These are phyloP conservation scores for Hyaena hyaena DNA, from an alignment of 2,113 vertebrate genomes.

Conservation along the genomic window DNA sequence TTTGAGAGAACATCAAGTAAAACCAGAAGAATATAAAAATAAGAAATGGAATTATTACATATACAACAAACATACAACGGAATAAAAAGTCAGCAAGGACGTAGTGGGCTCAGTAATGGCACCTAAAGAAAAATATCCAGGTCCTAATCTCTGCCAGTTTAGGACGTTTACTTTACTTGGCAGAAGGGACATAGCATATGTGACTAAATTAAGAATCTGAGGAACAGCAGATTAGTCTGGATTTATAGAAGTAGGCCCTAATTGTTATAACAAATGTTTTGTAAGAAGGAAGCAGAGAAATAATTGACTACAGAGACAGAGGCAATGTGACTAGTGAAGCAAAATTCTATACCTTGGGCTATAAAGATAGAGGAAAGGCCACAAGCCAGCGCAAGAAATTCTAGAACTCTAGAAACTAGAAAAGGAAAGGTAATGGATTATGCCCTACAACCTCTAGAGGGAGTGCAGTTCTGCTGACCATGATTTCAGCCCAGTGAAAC, in stretches of 20 bases:
- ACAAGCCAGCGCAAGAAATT: background rate
- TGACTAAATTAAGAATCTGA: background rate
- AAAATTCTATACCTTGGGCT: slow-evolving; percentile 12
- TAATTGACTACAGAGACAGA: slow-evolving; percentile 41
- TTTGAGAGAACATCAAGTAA: background rate
- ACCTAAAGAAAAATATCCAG: background rate
- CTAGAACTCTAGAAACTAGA: background rate
- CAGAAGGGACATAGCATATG: background rate
- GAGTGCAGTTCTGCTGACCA: background rate
- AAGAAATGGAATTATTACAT: background rate
- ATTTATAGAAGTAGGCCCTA: background rate
- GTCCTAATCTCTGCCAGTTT: background rate
- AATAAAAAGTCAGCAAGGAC: background rate
- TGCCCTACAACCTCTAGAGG: background rate
- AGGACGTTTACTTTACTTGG: background rate
- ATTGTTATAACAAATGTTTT: background rate
- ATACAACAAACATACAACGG: background rate
- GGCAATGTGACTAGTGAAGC: background rate
- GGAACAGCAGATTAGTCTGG: background rate
- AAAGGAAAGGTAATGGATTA: background rate
- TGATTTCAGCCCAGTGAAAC: background rate
- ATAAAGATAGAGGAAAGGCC: background rate
- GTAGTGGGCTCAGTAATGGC: background rate
- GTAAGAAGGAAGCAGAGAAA: background rate
- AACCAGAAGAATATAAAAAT: background rate